Conservation (phyloP, 2,797 vertebrate genomes). For the Betta splendens region DNA sequence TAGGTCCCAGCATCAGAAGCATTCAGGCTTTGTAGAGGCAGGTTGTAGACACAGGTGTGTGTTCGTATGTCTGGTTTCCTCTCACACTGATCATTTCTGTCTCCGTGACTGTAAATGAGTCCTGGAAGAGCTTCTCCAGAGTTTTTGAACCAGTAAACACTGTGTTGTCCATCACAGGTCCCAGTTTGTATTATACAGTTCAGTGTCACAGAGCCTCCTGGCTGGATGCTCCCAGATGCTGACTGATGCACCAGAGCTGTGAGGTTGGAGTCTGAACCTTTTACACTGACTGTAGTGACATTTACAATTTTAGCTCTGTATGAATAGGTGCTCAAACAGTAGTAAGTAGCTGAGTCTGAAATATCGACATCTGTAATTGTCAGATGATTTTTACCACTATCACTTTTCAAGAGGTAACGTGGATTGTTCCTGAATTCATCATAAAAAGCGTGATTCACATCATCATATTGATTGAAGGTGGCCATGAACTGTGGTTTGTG, state of each 20-base stretch:
- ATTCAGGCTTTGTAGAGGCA: conserved; percentile 9
- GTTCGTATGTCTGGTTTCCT: background rate
- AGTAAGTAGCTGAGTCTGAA: conserved; percentile 37
- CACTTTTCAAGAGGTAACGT: conserved; percentile 1
- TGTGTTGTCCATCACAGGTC: conserved; percentile 47
- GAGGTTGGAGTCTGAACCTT: background rate
- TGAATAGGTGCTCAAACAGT: background rate
- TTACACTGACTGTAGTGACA: background rate
- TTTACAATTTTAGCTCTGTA: background rate
- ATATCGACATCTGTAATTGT: background rate
- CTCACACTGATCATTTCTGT: conserved; percentile 21
- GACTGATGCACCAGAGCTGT: conserved; percentile 2
- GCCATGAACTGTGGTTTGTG: too few species aligned
- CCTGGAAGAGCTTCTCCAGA: conserved; percentile 33
- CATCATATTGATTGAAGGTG: too few species aligned
- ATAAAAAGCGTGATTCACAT: too few species aligned
- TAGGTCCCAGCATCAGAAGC: conserved; percentile 21
- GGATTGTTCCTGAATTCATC: background rate
- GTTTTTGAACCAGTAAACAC: conserved; percentile 59
- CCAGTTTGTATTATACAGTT: conserved; percentile 47
- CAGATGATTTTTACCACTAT: background rate
- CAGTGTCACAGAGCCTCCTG: conserved; percentile 34
- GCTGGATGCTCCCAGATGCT: background rate
- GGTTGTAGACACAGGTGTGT: conserved; percentile 48
- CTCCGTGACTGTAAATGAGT: conserved; percentile 41